Conservation (phyloP, 2,888 invertebrate genomes). For the Lasius platythorax region DNA sequence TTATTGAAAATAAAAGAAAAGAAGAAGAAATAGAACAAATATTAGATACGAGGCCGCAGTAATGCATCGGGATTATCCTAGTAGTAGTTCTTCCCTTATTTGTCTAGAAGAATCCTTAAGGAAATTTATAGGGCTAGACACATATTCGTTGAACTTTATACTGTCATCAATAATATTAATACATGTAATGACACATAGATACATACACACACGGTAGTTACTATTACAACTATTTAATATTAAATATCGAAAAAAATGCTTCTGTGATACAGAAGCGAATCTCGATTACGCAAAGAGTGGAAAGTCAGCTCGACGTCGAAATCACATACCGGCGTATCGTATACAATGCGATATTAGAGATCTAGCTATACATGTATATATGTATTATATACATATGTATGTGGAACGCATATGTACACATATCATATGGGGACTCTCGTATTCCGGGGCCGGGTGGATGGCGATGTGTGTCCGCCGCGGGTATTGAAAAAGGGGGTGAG, state of each 20-base stretch:
- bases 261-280: background rate
- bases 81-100: background rate
- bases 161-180: background rate
- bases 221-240: background rate
- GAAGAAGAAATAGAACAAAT: background rate
- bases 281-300: background rate
- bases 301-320: slow-evolving; percentile 14
- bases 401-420: background rate
- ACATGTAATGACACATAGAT: background rate
- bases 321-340: background rate
- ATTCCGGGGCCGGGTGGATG: slow-evolving; percentile 76
- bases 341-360: slow-evolving; percentile 45
- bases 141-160: background rate
- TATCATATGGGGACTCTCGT: slow-evolving; percentile 53
- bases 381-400: too few species aligned
- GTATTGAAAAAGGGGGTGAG: slow-evolving; percentile 60
- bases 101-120: background rate
- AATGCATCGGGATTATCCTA: background rate
- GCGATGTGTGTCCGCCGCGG: slow-evolving; percentile 57
- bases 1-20: background rate
- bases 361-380: slow-evolving; percentile 16
- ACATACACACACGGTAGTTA: background rate
- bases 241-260: background rate
- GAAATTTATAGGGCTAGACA: background rate
- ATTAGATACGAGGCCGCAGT: background rate